A percentile compares a stretch with the other conserved stretches of the same genome.
phyloP scores from a whole-genome alignment of 2,113 vertebrate genomes.

The Cyphomyrus plagiostoma region DNA sequence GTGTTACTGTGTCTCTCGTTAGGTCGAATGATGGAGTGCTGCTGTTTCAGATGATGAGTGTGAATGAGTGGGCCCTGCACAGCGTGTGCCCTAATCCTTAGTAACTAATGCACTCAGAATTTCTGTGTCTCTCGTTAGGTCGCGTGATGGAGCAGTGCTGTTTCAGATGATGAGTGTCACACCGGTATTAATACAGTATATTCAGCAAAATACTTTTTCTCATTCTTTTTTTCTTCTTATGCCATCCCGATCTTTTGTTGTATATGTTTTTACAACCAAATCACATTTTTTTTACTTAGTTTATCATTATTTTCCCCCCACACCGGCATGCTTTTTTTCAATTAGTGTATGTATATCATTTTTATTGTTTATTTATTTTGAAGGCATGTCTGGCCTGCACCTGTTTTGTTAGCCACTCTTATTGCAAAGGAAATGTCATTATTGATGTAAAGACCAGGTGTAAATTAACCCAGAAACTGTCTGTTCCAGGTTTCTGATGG shows the following conservation, averaged over 20 bases:
- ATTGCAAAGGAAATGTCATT: not conserved
- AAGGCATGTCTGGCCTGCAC: not conserved
- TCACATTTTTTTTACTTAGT: too few species aligned
- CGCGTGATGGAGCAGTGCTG: not conserved
- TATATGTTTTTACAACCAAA: too few species aligned
- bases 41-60: too few species aligned
- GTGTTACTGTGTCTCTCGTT: too few species aligned
- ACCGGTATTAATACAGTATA: too few species aligned
- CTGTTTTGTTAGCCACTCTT: not conserved
- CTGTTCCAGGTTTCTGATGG: slow-evolving; percentile 82
- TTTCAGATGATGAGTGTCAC: not conserved
- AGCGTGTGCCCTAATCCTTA: too few species aligned
- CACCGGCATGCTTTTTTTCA: not conserved
- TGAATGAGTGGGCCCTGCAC: too few species aligned
- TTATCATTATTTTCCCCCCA: not conserved
- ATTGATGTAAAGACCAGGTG: not conserved
- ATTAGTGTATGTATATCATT: not conserved
- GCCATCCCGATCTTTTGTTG: too few species aligned
- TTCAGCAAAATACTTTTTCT: too few species aligned
- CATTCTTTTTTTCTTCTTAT: too few species aligned
- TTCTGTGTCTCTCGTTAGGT: not conserved
- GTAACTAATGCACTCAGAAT: too few species aligned
- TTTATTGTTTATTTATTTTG: not conserved
- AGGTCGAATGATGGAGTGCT: too few species aligned
- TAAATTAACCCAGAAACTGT: not conserved